phyloP scores from a whole-genome alignment of 1,140 invertebrate genomes.

The Pachyrhynchus sulphureomaculatus region DNA sequence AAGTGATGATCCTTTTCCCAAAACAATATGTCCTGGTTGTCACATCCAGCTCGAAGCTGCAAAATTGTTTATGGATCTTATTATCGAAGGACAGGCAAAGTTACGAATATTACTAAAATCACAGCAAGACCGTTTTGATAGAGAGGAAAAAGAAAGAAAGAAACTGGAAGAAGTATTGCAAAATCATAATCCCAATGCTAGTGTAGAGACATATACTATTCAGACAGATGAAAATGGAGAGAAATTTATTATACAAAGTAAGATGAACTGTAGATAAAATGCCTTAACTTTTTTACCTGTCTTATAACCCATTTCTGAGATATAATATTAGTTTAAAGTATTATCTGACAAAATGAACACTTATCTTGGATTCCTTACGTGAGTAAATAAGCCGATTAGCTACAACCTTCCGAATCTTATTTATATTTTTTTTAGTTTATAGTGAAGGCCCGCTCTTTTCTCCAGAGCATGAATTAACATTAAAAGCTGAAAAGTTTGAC shows the following conservation, averaged over 20 bases:
- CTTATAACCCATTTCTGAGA: too few species aligned
- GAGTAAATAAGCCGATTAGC: too few species aligned
- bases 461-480: slow-evolving; percentile 58
- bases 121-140: slow-evolving; percentile 46
- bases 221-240: slow-evolving; percentile 51
- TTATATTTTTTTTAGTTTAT: slow-evolving; percentile 27
- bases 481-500: slow-evolving; percentile 64
- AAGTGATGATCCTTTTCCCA: slow-evolving; percentile 67
- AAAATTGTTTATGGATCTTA: slow-evolving; percentile 68
- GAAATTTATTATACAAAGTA: slow-evolving; percentile 56
- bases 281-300: too few species aligned
- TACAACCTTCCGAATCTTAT: too few species aligned
- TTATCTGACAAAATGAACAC: too few species aligned
- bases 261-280: too few species aligned
- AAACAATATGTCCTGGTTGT: slow-evolving; percentile 72
- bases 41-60: slow-evolving; percentile 72
- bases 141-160: slow-evolving; percentile 42
- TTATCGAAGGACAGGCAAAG: slow-evolving; percentile 66
- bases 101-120: slow-evolving; percentile 56
- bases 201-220: slow-evolving; percentile 45
- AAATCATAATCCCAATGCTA: slow-evolving; percentile 42
- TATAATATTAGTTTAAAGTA: too few species aligned
- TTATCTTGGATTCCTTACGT: too few species aligned
- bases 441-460: slow-evolving; percentile 61
- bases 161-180: slow-evolving; percentile 45